These are phyloP conservation scores for Tichodroma muraria DNA, from an alignment of 2,113 vertebrate genomes.

Conservation along the genomic window DNA sequence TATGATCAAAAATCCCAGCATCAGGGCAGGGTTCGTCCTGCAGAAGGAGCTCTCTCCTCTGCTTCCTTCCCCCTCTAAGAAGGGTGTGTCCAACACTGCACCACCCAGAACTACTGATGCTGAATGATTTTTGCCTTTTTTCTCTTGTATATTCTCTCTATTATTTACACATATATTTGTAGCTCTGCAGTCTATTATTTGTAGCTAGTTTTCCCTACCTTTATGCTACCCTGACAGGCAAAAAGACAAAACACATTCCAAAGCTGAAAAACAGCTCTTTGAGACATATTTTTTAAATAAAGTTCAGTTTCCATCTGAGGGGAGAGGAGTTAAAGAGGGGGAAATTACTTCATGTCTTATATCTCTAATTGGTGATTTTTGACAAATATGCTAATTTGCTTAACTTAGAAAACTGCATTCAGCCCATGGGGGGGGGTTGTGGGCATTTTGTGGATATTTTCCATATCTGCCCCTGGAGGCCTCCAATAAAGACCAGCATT, in stretches of 20 bases:
- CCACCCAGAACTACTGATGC: not conserved
- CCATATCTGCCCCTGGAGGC: not conserved
- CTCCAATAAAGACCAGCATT: not conserved
- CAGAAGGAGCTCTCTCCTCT: not conserved
- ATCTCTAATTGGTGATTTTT: not conserved
- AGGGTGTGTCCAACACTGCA: not conserved
- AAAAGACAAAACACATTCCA: not conserved
- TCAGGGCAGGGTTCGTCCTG: not conserved
- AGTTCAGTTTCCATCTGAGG: not conserved
- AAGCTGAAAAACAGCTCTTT: not conserved
- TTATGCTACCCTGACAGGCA: not conserved
- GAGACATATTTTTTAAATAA: not conserved
- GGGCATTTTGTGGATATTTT: not conserved
- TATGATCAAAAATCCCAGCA: not conserved
- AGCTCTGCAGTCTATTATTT: no score
- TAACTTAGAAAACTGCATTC: not conserved
- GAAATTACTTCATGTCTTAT: not conserved
- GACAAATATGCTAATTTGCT: not conserved
- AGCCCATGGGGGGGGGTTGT: accelerated
- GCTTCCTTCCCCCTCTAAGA: not conserved
- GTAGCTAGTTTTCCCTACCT: not conserved
- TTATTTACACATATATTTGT: not conserved
- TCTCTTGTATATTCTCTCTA: no score
- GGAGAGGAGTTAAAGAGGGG: not conserved
- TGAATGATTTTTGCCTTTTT: no score